Conservation (phyloP, 2,797 vertebrate genomes). For the Graptemys geographica region DNA sequence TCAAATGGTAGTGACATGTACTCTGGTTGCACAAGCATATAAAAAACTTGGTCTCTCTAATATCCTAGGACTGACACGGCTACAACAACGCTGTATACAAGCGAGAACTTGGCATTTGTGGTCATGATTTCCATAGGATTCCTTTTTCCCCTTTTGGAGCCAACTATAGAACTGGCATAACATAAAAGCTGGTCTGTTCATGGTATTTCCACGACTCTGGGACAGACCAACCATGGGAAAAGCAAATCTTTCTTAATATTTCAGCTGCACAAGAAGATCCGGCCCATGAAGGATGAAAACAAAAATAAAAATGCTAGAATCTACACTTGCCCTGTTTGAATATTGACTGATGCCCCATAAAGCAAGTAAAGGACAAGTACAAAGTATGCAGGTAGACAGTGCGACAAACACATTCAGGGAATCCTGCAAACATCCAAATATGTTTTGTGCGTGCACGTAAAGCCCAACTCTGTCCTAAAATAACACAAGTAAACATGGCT, state of each 20-base stretch:
- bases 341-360: background rate
- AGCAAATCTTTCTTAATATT: background rate
- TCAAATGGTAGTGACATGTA: background rate
- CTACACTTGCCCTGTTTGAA: background rate
- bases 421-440: background rate
- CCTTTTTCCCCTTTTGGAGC: background rate
- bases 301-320: background rate
- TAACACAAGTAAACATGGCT: background rate
- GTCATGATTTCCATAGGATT: background rate
- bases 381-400: background rate
- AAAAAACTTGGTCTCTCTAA: background rate
- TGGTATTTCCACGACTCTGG: background rate
- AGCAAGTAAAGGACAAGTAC: background rate
- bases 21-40: background rate
- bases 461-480: background rate
- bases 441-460: background rate
- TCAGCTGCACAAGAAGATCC: background rate
- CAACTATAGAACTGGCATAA: background rate
- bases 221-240: background rate
- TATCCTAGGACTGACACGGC: background rate
- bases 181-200: background rate
- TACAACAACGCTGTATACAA: background rate
- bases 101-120: background rate
- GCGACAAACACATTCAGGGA: background rate
- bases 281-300: background rate